Evolutionary conservation across 2,888 invertebrate genomes (phyloP).

Genomic region (Uropetala carovei): DNA sequence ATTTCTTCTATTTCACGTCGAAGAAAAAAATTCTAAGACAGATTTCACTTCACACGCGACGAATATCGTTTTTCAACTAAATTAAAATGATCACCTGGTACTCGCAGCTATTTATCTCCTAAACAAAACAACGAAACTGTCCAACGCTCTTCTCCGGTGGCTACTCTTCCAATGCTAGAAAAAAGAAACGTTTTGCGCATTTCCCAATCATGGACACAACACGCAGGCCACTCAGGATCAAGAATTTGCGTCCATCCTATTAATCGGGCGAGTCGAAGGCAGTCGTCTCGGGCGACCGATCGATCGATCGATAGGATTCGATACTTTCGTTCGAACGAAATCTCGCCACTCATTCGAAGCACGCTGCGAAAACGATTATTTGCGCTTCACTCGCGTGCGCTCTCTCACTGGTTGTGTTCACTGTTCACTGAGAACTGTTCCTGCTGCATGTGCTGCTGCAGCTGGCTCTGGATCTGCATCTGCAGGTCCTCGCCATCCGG

Average conservation of each 20-base stretch:
- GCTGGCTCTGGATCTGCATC: constrained; percentile 63
- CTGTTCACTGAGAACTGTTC: constrained; percentile 60
- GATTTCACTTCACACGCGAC: constrained; percentile 31
- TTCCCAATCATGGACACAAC: not conserved
- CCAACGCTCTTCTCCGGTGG: not conserved
- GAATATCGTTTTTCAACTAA: not conserved
- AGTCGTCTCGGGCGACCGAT: not conserved
- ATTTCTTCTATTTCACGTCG: constrained; percentile 7
- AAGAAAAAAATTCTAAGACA: not conserved
- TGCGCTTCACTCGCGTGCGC: not conserved
- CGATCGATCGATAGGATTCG: not conserved
- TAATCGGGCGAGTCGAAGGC: not conserved
- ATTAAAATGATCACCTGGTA: not conserved
- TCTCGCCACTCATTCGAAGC: not conserved
- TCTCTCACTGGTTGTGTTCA: constrained; percentile 47
- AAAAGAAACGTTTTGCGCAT: not conserved
- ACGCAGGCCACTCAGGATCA: not conserved
- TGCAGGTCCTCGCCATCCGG: constrained; percentile 62
- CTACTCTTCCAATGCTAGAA: not conserved
- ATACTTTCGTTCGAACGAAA: not conserved
- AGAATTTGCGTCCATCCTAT: not conserved
- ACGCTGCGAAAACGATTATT: not conserved
- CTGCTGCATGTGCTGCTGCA: constrained; percentile 60
- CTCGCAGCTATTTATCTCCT: not conserved
- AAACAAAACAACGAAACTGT: not conserved